Evolutionary conservation across 1,140 invertebrate species (phyloP).

Genomic region (Adelges cooleyi): DNA sequence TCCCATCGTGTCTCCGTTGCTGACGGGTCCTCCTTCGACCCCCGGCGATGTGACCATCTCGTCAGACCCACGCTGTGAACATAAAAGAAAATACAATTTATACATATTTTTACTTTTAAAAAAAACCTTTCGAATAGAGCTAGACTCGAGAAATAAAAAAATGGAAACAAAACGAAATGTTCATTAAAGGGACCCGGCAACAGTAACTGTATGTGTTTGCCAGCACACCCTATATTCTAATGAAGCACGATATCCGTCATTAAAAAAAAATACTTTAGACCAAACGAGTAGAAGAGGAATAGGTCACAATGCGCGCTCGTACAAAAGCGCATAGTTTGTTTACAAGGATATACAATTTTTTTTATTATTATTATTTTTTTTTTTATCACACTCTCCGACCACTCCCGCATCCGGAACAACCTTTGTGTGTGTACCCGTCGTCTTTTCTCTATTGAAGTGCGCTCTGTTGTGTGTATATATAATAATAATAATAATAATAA

Average conservation of each 20-base stretch:
- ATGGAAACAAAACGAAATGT: not conserved
- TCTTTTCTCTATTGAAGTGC: not conserved
- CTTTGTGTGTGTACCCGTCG: not conserved
- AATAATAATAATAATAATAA: no score
- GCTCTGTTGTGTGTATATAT: no score
- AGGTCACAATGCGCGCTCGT: not conserved
- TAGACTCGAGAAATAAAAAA: no score
- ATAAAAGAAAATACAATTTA: constrained; percentile 38
- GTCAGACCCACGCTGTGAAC: constrained; percentile 86
- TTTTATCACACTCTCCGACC: no score
- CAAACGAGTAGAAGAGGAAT: no score
- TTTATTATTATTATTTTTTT: not conserved
- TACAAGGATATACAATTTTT: not conserved
- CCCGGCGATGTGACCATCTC: constrained; percentile 61
- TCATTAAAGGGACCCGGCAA: not conserved
- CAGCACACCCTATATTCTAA: constrained; percentile 2
- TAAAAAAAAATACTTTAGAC: not conserved
- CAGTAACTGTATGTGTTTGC: not conserved
- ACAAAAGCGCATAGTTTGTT: constrained; percentile 1
- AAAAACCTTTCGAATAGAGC: no score
- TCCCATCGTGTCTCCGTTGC: constrained; percentile 76
- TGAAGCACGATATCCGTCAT: constrained; percentile 12
- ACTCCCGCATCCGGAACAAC: not conserved
- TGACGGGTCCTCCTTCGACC: constrained; percentile 76
- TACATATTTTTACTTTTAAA: no score